Evolutionary conservation across 2,888 invertebrate genomes (phyloP), one percentile per base, ranked within the genome.

Genomic region (Neoitamus cyanurus): DNA sequence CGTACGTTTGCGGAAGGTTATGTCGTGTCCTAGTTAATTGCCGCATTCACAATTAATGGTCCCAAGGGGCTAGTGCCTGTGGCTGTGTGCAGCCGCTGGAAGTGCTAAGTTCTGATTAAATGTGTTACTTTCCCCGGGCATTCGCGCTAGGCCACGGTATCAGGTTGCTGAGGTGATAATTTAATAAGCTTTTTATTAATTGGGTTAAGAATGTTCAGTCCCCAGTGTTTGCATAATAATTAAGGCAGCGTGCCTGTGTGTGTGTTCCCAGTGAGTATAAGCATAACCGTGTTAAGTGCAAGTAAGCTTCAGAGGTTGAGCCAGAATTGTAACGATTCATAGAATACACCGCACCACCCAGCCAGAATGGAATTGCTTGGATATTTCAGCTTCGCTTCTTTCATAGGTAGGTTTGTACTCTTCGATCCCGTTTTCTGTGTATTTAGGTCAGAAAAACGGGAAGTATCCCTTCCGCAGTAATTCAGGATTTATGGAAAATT

Each of bases 141-240:
- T 7, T 70, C 70, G 70, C 25, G 58, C 25, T 70, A 34, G 70
- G n/a, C 70, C 34, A 25, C 25, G 31, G 70, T 25, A n/a, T 46
- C 77, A 25, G 37, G 30, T 15, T 78, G 48, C 31, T 31, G 78
- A 78, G 13, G 78, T 78, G 78, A 78, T 78, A 42, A 78, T 78
- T 78, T 78, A 48, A 48, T 78, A 37, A 78, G 46, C 42, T 34
- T 25, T 77, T 77, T 48, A 48, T 78, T 78, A 78, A 78, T 78
- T 78, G 78, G 48, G 78, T 78, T 78, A 78, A 78, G 78, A 48
- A 46, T 77, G 77, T 77, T 77, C 15, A 30, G 20, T 77, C 37
- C 42, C 28, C 28, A n/a, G 77, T 77, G 78, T 34, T 31, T 78
- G 48, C 42, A 70, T 70, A 70, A 70, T 70, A 70, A 70, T 70